A percentile compares a stretch with the other conserved stretches of the same genome.
Conservation (phyloP, 2,888 invertebrate species). For the Yponomeuta cagnagella region DNA sequence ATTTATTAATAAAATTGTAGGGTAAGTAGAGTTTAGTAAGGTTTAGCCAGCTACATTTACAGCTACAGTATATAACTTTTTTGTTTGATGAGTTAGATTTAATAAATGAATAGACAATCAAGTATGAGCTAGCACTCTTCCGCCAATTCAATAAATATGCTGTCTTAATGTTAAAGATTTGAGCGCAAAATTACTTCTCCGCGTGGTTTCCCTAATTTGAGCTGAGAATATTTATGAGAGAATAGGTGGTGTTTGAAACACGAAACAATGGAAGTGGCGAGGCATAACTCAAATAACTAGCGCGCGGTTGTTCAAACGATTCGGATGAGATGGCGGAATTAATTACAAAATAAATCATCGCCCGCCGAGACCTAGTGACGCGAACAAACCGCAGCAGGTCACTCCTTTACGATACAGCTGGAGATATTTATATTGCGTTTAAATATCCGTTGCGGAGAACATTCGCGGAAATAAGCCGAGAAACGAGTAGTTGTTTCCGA, state of each 20-base stretch:
- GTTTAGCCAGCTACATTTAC: too few species aligned
- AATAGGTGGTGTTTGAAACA: background rate
- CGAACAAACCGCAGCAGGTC: constrained; percentile 33
- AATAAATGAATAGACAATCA: too few species aligned
- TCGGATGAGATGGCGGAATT: constrained; percentile 19
- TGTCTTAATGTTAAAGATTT: background rate
- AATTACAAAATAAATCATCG: constrained; percentile 23
- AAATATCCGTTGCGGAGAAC: too few species aligned
- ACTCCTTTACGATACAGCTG: constrained; percentile 9
- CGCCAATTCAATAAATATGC: background rate
- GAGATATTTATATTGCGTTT: too few species aligned
- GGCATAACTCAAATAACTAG: constrained; percentile 20
- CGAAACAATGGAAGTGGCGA: constrained; percentile 4
- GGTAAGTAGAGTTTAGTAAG: too few species aligned
- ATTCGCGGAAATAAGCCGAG: too few species aligned
- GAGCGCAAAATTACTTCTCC: background rate
- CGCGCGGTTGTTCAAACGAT: background rate
- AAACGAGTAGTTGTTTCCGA: background rate
- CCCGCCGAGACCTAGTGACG: constrained; percentile 29
- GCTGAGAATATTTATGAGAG: background rate
- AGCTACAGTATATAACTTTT: too few species aligned
- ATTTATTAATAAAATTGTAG: too few species aligned
- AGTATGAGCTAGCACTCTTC: too few species aligned
- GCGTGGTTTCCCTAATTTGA: background rate
- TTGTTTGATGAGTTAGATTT: too few species aligned